Evolutionary conservation across 2,888 invertebrate species (phyloP).

Genomic region (Automeris io): DNA sequence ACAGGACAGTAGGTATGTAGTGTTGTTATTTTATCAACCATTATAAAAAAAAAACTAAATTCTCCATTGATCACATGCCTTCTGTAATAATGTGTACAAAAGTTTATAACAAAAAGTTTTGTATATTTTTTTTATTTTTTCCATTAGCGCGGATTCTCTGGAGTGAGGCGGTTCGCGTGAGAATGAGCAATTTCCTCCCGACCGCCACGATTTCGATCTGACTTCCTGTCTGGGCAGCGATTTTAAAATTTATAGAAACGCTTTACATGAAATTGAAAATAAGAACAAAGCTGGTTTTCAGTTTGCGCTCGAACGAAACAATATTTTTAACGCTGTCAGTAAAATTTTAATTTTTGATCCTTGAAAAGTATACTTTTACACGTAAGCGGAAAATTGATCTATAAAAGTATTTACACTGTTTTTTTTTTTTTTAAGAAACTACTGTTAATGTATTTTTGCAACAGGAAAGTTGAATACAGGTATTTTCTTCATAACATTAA

Average conservation of each 20-base stretch:
- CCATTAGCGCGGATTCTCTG: slow-evolving; percentile 66
- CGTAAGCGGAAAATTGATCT: too few relatives aligned
- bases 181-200: slow-evolving; percentile 74
- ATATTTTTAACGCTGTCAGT: slow-evolving; percentile 19
- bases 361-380: too few relatives aligned
- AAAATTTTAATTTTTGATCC: too few relatives aligned
- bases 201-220: slow-evolving; percentile 73
- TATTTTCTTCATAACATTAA: too few relatives aligned
- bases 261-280: slow-evolving; percentile 66
- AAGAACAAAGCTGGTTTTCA: slow-evolving; percentile 38
- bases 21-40: too few relatives aligned
- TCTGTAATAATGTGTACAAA: slow-evolving; percentile 32
- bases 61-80: slow-evolving; percentile 20
- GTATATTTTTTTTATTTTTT: slow-evolving; percentile 72
- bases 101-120: slow-evolving; percentile 61
- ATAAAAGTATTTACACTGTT: too few relatives aligned
- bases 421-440: too few relatives aligned
- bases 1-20: too few relatives aligned
- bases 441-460: too few relatives aligned
- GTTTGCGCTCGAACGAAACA: slow-evolving; percentile 22
- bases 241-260: slow-evolving; percentile 73
- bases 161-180: slow-evolving; percentile 66
- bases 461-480: too few relatives aligned
- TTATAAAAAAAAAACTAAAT: too few relatives aligned
- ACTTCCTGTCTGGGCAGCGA: slow-evolving; percentile 71